phyloP scores from a whole-genome alignment of 2,797 vertebrate species.

The Schizothorax lantsangensis region DNA sequence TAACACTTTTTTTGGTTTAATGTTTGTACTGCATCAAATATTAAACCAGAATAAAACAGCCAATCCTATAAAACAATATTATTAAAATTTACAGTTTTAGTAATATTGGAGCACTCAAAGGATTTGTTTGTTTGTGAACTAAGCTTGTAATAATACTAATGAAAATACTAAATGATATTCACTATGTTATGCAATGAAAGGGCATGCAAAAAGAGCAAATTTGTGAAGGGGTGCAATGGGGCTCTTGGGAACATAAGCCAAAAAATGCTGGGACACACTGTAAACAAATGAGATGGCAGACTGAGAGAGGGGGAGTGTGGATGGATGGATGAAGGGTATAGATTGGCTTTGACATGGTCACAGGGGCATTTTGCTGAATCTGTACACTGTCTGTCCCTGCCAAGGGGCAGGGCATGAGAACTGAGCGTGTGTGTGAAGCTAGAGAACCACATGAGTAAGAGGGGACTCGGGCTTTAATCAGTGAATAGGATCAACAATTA shows the following conservation, averaged over 20 bases:
- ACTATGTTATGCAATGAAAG: background rate
- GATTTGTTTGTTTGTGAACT: background rate
- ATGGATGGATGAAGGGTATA: slow-evolving; percentile 46
- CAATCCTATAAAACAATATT: background rate
- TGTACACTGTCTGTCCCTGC: slow-evolving; percentile 54
- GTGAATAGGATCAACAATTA: slow-evolving; percentile 48
- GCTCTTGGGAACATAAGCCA: background rate
- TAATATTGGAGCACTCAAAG: background rate
- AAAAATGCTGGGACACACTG: background rate
- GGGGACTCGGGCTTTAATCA: slow-evolving; percentile 25
- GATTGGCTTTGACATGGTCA: slow-evolving; percentile 54
- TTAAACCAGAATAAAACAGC: background rate
- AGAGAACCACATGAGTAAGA: slow-evolving; percentile 11
- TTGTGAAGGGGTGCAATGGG: background rate
- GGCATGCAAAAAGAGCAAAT: background rate
- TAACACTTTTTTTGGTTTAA: background rate
- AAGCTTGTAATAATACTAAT: background rate
- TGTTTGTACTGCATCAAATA: background rate
- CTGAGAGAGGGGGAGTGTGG: slow-evolving; percentile 16
- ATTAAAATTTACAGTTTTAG: no score
- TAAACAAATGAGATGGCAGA: slow-evolving; percentile 17
- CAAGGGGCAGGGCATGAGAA: slow-evolving; percentile 53
- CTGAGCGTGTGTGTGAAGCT: slow-evolving; percentile 24
- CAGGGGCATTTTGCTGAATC: slow-evolving; percentile 61
- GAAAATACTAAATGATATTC: background rate